A percentile compares a stretch with the other conserved stretches of the same genome.
phyloP scores from a whole-genome alignment of 2,888 invertebrate species.

The Phania funesta region DNA sequence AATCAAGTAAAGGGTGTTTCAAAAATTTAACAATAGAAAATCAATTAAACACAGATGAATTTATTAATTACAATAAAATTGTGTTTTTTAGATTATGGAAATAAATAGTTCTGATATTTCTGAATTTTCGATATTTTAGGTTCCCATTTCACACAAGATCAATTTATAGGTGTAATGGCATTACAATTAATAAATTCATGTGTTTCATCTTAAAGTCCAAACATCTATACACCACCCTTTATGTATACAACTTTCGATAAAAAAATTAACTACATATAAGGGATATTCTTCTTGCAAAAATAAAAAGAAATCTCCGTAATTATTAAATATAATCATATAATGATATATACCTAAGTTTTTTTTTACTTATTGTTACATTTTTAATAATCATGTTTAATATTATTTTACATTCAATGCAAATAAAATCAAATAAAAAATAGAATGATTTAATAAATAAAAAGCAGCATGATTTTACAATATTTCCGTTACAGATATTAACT shows the following conservation, averaged over 20 bases:
- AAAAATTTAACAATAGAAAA: too few relatives aligned
- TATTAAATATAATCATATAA: constrained; percentile 2
- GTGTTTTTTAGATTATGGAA: too few relatives aligned
- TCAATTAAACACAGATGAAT: too few relatives aligned
- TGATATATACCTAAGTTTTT: constrained; percentile 10
- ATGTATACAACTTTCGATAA: constrained; percentile 14
- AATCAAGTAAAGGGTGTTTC: too few relatives aligned
- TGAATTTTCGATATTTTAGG: too few relatives aligned
- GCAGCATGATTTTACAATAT: constrained; percentile 21
- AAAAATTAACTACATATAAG: neutral
- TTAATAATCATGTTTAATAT: constrained; percentile 4
- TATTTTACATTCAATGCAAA: constrained; percentile 20
- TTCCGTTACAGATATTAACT: neutral
- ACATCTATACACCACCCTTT: too few relatives aligned
- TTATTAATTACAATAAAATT: too few relatives aligned
- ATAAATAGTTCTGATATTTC: too few relatives aligned
- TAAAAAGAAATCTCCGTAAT: constrained; percentile 14
- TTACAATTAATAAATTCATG: too few relatives aligned
- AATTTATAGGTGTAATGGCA: too few relatives aligned
- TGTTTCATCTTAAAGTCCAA: too few relatives aligned
- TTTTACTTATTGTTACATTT: neutral
- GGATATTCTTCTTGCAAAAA: constrained; percentile 9
- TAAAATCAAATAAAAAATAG: neutral
- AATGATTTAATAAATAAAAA: constrained; percentile 24
- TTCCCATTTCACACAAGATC: too few relatives aligned